Conservation (phyloP, 2,888 invertebrate species). For the Orthonevra nobilis region DNA sequence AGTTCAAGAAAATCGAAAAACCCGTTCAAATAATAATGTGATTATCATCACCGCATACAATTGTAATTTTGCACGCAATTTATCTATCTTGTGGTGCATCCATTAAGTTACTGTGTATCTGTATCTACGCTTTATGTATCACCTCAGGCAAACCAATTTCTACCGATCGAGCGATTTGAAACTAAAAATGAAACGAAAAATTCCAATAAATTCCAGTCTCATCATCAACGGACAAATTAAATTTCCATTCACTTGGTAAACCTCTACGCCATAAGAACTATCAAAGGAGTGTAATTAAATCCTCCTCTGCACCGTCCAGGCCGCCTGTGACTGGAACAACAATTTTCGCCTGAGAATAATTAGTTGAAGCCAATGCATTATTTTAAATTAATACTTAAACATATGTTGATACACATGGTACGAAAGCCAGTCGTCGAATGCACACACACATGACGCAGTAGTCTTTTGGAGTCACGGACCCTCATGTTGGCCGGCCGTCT, state of each 20-base stretch:
- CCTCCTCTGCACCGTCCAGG: slow-evolving; percentile 45
- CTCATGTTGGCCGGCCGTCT: slow-evolving; percentile 30
- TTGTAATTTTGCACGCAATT: slow-evolving; percentile 23
- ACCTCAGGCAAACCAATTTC: slow-evolving; percentile 29
- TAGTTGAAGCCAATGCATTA: slow-evolving; percentile 62
- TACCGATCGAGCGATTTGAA: not conserved
- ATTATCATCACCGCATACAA: slow-evolving; percentile 1
- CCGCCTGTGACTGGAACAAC: slow-evolving; percentile 39
- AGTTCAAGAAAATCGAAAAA: slow-evolving; percentile 12
- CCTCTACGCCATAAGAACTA: slow-evolving; percentile 39
- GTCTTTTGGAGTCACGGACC: too few relatives aligned
- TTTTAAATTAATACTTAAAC: slow-evolving; percentile 65
- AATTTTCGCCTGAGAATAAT: slow-evolving; percentile 65
- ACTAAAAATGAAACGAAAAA: slow-evolving; percentile 40
- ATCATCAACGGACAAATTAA: slow-evolving; percentile 54
- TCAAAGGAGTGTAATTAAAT: slow-evolving; percentile 63
- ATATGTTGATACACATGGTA: slow-evolving; percentile 62
- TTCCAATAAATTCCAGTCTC: slow-evolving; percentile 62
- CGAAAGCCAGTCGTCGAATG: slow-evolving; percentile 33
- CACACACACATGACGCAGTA: not conserved
- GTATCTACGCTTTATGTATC: not conserved
- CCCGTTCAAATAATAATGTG: slow-evolving; percentile 16
- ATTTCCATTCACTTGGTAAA: slow-evolving; percentile 59
- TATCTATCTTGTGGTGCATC: too few relatives aligned
- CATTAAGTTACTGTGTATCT: too few relatives aligned